Base-by-base conservation (phyloP, 2,797 vertebrate species). In the Urocyon cinereoargenteus region DNA sequence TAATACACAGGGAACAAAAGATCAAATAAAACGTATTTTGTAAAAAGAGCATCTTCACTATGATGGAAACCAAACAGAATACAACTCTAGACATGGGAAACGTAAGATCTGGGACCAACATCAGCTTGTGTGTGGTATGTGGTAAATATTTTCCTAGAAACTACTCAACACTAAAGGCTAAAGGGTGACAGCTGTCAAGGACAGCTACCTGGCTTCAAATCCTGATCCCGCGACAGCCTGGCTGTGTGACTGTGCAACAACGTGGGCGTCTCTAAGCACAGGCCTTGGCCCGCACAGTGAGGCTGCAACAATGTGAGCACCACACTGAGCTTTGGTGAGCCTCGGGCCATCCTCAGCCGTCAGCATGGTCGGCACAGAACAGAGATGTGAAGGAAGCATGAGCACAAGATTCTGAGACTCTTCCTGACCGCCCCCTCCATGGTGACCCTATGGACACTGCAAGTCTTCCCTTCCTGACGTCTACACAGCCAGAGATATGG, bases 1-100 rank as follows among this genome's bases (percentile, higher is more conserved):
- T 96, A 96, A 98, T 97, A 97, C 73, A 95, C 98, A 98, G 98
- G 98, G 98, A 98, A 96, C 97, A 98, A 98, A 98, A 99, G 97
- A 99, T 98, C 97, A 98, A 98, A 98, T 62, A 31, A 55, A 79
- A 85, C 3, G 4, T 24, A 59, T 61, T 45, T 36, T 45, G 51
- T 78, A 45, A 82, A 26, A 84, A 87, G 9, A 61, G 55, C 8
- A 57, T 6, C 72, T 75, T 75, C 68, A 86, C 5, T 7, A 31
- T 55, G 22, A 62, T 64, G 3, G 15, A 81, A 79, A 77, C 57
- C 28, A 40, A 90, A 73, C 0, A 34, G 62, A 10, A n/a, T 6
- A 22, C 26, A 70, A 22, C 2, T 3, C 5, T n/a, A 86, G n/a
- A 24, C 3, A 45, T 1, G 81, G 18, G 83, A 75, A 61, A 51